Evolutionary conservation across 2,113 vertebrate genomes (phyloP).

Genomic region (Meleagris gallopavo): DNA sequence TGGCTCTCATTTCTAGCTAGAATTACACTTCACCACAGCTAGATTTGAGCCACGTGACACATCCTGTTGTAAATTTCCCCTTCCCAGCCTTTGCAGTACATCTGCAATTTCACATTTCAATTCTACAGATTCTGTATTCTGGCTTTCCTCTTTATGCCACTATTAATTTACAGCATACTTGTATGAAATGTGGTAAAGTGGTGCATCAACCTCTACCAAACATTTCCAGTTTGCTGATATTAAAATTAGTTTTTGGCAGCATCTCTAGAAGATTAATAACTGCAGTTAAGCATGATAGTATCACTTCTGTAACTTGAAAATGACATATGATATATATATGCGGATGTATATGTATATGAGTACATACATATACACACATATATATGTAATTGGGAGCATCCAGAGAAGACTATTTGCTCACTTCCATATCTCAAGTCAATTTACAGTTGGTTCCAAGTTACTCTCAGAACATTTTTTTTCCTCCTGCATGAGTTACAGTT

Average conservation of each 20-base stretch:
- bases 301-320: background rate
- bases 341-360: too few relatives aligned
- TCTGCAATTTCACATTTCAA: background rate
- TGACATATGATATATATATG: background rate
- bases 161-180: background rate
- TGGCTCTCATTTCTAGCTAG: background rate
- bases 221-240: background rate
- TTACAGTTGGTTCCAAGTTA: background rate
- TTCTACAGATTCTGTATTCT: background rate
- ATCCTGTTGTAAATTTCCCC: background rate
- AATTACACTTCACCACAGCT: background rate
- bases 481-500: background rate
- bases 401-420: background rate
- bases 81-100: background rate
- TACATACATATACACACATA: background rate
- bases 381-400: background rate
- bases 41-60: background rate
- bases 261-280: conserved; percentile 2
- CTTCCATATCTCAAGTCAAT: background rate
- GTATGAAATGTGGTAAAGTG: background rate
- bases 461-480: background rate
- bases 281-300: background rate
- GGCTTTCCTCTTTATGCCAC: background rate
- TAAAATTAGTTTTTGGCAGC: background rate
- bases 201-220: background rate